These are phyloP conservation scores for Hydroisotoma schaefferi DNA, from an alignment of 2,888 invertebrate species.

Conservation along the genomic window DNA sequence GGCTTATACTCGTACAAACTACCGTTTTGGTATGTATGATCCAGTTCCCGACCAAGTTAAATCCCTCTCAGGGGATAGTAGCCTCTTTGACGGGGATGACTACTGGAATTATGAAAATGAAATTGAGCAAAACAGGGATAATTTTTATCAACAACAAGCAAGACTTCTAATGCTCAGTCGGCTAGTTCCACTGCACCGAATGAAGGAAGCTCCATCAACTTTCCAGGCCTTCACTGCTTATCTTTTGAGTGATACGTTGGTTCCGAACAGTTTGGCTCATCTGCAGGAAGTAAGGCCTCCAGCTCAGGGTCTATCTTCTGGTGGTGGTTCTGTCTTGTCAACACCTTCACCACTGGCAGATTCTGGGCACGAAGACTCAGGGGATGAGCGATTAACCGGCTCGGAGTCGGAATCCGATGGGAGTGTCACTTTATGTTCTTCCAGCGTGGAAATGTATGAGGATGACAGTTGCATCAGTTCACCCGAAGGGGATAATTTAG, in stretches of 20 bases:
- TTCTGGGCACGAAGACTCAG: slow-evolving; percentile 14
- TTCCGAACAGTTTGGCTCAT: slow-evolving; percentile 1
- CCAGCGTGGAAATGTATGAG: neutral
- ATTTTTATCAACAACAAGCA: slow-evolving; percentile 35
- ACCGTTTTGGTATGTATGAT: slow-evolving; percentile 30
- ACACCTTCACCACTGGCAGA: neutral
- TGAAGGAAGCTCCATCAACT: slow-evolving; percentile 30
- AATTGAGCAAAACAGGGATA: slow-evolving; percentile 20
- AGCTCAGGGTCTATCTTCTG: slow-evolving; percentile 15
- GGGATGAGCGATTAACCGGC: slow-evolving; percentile 3
- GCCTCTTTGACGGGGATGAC: slow-evolving; percentile 13
- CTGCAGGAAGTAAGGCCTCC: slow-evolving; percentile 16
- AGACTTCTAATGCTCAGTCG: slow-evolving; percentile 28
- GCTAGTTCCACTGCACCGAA: slow-evolving; percentile 22
- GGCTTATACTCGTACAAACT: slow-evolving; percentile 40
- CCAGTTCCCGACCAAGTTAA: slow-evolving; percentile 32
- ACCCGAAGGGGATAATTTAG: neutral
- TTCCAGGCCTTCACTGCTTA: slow-evolving; percentile 48
- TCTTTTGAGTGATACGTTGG: slow-evolving; percentile 39
- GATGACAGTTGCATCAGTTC: neutral
- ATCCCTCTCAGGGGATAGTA: slow-evolving; percentile 16
- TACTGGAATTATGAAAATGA: slow-evolving; percentile 19
- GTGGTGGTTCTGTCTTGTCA: slow-evolving; percentile 4
- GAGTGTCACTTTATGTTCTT: neutral
- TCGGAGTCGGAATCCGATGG: slow-evolving; percentile 6